phyloP scores from a whole-genome alignment of 2,888 invertebrate species.

The Lepeophtheirus nordmannii region DNA sequence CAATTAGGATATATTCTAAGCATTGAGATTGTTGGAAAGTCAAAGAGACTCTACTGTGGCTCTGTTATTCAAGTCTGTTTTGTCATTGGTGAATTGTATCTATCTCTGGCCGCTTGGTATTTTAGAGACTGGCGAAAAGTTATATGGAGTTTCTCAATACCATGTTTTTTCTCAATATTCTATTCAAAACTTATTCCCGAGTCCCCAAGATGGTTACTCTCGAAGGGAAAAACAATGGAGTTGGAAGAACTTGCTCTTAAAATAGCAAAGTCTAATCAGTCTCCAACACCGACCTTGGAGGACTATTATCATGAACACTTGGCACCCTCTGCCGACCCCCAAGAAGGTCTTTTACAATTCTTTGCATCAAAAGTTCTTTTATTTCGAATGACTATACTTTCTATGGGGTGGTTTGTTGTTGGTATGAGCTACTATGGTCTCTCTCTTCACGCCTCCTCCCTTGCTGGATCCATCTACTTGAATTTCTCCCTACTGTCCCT shows the following conservation, averaged over 20 bases:
- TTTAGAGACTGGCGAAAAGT: slow-evolving; percentile 51
- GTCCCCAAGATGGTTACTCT: slow-evolving; percentile 56
- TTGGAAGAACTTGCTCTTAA: slow-evolving; percentile 37
- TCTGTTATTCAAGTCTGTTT: slow-evolving; percentile 53
- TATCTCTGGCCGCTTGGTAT: slow-evolving; percentile 51
- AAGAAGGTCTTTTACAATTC: slow-evolving; percentile 35
- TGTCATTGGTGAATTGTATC: slow-evolving; percentile 50
- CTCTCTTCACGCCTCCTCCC: slow-evolving; percentile 31
- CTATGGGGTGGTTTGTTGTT: slow-evolving; percentile 50
- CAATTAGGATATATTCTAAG: slow-evolving; percentile 37
- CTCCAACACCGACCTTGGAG: background rate
- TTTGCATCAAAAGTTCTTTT: slow-evolving; percentile 42
- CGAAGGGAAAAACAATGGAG: slow-evolving; percentile 42
- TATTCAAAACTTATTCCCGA: slow-evolving; percentile 44
- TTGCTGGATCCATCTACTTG: slow-evolving; percentile 31
- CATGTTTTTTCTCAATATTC: slow-evolving; percentile 41
- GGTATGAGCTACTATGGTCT: slow-evolving; percentile 32
- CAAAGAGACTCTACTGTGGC: slow-evolving; percentile 53
- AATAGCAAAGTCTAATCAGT: background rate
- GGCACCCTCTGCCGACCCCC: background rate
- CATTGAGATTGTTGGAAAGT: slow-evolving; percentile 59
- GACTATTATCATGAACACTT: background rate
- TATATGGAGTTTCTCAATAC: slow-evolving; percentile 48
- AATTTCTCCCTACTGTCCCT: slow-evolving; percentile 31
- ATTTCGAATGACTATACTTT: slow-evolving; percentile 46